Evolutionary conservation across 2,797 vertebrate species (phyloP).

Genomic region (Tiaroga cobitis): DNA sequence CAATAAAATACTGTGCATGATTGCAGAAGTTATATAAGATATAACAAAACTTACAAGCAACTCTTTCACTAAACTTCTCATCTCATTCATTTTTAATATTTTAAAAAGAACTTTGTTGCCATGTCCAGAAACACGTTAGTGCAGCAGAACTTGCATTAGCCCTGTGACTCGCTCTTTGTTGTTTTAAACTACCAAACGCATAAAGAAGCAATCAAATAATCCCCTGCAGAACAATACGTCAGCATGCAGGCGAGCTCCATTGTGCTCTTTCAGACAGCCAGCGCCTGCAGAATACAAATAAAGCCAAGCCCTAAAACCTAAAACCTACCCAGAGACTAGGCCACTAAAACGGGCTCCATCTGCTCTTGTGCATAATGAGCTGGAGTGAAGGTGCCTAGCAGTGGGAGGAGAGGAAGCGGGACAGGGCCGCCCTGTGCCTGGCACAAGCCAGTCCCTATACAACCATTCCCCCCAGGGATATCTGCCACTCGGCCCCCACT

Average conservation of each 20-base stretch:
- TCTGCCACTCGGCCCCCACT: slow-evolving; percentile 51
- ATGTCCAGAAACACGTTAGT: not conserved
- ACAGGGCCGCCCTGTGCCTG: slow-evolving; percentile 63
- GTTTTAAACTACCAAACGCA: slow-evolving; percentile 30
- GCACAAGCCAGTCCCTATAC: slow-evolving; percentile 72
- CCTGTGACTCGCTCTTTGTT: slow-evolving; percentile 37
- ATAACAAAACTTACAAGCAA: not conserved
- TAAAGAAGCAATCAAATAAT: slow-evolving; percentile 54
- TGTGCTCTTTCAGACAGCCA: slow-evolving; percentile 49
- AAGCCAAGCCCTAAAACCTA: slow-evolving; percentile 63
- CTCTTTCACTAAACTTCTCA: not conserved
- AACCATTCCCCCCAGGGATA: slow-evolving; percentile 63
- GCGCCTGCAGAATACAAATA: slow-evolving; percentile 51
- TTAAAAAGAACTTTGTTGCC: not conserved
- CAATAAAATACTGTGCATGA: not conserved
- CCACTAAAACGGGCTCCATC: slow-evolving; percentile 69
- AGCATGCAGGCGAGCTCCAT: slow-evolving; percentile 50
- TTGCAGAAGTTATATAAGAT: not conserved
- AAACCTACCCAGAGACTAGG: slow-evolving; percentile 69
- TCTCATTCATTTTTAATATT: not conserved
- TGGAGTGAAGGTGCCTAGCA: slow-evolving; percentile 50
- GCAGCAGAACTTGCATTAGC: slow-evolving; percentile 45
- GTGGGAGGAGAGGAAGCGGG: slow-evolving; percentile 46
- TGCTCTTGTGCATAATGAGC: slow-evolving; percentile 72
- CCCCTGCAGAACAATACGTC: slow-evolving; percentile 47